Evolutionary conservation across 2,888 invertebrate species (phyloP).

Genomic region (Lingula anatina): DNA sequence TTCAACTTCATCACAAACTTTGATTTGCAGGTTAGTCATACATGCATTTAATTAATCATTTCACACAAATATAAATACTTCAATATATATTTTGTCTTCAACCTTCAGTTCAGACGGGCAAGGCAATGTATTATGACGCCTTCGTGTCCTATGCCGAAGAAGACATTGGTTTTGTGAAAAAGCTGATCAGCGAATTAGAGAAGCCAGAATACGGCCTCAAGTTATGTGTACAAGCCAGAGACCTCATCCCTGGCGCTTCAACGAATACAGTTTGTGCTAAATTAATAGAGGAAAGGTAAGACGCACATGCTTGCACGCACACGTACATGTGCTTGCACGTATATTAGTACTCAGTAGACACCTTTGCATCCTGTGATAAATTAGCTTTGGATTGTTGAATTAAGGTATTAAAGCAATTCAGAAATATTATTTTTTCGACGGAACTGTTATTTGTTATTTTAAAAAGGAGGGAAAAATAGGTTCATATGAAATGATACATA

Average conservation of each 20-base stretch:
- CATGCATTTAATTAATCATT: too few species aligned
- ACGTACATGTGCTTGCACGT: not conserved
- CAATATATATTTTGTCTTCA: too few species aligned
- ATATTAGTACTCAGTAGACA: too few species aligned
- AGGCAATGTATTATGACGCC: constrained; percentile 33
- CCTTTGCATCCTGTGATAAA: too few species aligned
- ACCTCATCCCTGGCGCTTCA: constrained; percentile 36
- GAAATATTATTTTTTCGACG: not conserved
- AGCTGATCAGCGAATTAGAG: constrained; percentile 32
- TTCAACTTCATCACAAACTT: too few species aligned
- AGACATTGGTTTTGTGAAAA: constrained; percentile 34
- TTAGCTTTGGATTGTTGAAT: too few species aligned
- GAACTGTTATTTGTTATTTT: not conserved
- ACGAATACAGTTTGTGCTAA: constrained; percentile 29
- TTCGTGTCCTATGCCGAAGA: constrained; percentile 37
- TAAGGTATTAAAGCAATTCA: too few species aligned
- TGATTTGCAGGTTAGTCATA: too few species aligned
- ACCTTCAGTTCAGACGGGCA: constrained; percentile 22
- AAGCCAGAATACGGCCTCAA: constrained; percentile 19
- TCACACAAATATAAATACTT: too few species aligned
- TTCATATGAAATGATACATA: too few species aligned
- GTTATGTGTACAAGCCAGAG: constrained; percentile 38
- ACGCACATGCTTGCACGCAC: not conserved
- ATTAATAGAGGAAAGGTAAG: constrained; percentile 41
- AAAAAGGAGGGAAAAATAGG: not conserved